These are phyloP conservation scores for Cephus rjabovi DNA, from an alignment of 2,888 invertebrate genomes.

Conservation along the genomic window DNA sequence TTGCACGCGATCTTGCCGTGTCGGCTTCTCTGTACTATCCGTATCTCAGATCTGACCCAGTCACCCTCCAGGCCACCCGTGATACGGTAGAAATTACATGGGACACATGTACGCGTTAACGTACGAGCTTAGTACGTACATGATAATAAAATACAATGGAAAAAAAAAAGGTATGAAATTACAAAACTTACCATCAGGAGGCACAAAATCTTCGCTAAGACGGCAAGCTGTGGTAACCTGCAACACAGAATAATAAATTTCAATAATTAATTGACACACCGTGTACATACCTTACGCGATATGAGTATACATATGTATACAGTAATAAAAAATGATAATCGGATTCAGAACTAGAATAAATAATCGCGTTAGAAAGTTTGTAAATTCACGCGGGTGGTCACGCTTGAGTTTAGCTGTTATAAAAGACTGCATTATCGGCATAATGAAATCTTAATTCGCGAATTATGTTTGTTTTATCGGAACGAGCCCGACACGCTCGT, in stretches of 20 bases:
- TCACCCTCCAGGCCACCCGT: constrained; percentile 28
- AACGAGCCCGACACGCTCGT: neutral
- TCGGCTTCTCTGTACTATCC: constrained; percentile 23
- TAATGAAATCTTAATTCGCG: constrained; percentile 2
- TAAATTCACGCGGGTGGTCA: neutral
- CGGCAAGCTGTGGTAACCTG: constrained; percentile 92
- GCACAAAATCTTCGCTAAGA: constrained; percentile 91
- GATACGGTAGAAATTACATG: neutral
- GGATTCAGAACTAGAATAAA: neutral
- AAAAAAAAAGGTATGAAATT: neutral
- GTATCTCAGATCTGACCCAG: constrained; percentile 49
- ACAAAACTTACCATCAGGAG: constrained; percentile 83
- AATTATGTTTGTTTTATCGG: constrained; percentile 1
- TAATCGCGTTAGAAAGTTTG: neutral
- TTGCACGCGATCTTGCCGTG: constrained; percentile 38
- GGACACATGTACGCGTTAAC: neutral
- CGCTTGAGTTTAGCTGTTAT: too few relatives aligned
- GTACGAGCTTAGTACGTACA: too few relatives aligned
- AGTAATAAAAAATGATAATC: neutral
- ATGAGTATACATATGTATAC: too few relatives aligned
- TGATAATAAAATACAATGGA: neutral
- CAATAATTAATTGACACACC: neutral
- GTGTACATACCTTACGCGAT: too few relatives aligned
- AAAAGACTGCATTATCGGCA: too few relatives aligned
- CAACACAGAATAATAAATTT: constrained; percentile 62